Base-by-base conservation (phyloP, 1,140 invertebrate species). In the Andrena cerasifolii region DNA sequence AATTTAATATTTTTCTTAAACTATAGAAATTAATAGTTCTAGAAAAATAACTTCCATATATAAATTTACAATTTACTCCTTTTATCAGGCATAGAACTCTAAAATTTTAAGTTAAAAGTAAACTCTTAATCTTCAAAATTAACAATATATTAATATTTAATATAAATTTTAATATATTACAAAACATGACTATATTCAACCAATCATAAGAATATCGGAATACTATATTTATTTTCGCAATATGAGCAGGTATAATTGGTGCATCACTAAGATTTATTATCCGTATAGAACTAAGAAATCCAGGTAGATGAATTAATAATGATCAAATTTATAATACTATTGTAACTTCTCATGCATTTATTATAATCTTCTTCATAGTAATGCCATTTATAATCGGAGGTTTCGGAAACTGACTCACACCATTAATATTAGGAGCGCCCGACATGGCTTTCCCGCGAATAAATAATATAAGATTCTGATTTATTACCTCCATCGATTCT, bases 321-420 rank as follows among this genome's bases (percentile, higher is more conserved):
- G 94, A 95, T 87, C 94, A 96, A 93, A 93, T 95, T 90, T 96
- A 96, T 94, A 96, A 96, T 92, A 92, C 93, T 71, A 93, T 96
- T 90, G 94, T 96, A 24, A 96, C 95, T 12, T 92, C 93, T 7
- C 95, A 97, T 93, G 96, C 95, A 77, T 95, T 96, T 92, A 88
- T 96, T 83, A 96, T 96, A 94, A 95, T 96, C 95, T 96, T 96
- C 92, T 96, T 96, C 93, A 95, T 96, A 93, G 94, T 96, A 75
- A 96, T 96, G 93, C 95, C 95, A 62, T 93, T 95, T 90, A 94
- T 96, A 94, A 95, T 97, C 93, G 96, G 95, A 56, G 95, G 95
- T 84, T 96, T 96, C 93, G 95, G 95, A 82, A 96, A 97, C 91
- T 96, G 95, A 94, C 90, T 97, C 90, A 90, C 96, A 5, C 96